phyloP scores from a whole-genome alignment of 2,797 vertebrate genomes.

The Melanotaenia maccullochi region DNA sequence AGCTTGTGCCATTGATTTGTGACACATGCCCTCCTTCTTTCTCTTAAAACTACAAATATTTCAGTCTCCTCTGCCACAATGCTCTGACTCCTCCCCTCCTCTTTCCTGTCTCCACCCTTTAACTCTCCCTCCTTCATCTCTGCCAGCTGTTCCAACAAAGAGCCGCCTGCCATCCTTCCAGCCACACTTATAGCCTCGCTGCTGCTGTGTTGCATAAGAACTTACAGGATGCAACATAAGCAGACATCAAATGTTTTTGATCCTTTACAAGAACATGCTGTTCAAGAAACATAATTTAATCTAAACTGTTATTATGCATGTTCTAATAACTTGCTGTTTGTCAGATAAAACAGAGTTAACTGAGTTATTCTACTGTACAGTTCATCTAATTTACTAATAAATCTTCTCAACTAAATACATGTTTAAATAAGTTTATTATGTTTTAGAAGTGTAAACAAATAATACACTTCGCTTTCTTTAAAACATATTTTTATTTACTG shows the following conservation, averaged over 20 bases:
- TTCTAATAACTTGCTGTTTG: background rate
- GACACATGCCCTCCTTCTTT: slow-evolving; percentile 8
- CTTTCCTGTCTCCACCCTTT: slow-evolving; percentile 52
- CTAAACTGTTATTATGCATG: background rate
- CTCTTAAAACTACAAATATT: slow-evolving; percentile 23
- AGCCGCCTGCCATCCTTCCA: slow-evolving; percentile 38
- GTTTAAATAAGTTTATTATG: background rate
- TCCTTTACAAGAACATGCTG: background rate
- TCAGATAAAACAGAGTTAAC: background rate
- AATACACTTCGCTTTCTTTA: background rate
- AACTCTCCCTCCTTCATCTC: slow-evolving; percentile 21
- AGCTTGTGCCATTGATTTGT: background rate
- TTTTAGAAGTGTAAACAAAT: background rate
- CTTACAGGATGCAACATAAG: background rate
- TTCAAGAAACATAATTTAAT: background rate
- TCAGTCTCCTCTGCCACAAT: slow-evolving; percentile 12
- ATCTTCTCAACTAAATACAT: background rate
- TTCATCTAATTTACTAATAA: background rate
- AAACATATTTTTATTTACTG: background rate
- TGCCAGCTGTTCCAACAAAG: slow-evolving; percentile 74
- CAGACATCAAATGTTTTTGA: background rate
- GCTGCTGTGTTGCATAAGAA: background rate
- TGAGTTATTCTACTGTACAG: background rate
- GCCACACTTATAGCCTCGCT: slow-evolving; percentile 4
- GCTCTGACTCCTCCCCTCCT: slow-evolving; percentile 32